These are phyloP conservation scores for Trinectes maculatus DNA, from an alignment of 2,113 vertebrate genomes.

Conservation along the genomic window DNA sequence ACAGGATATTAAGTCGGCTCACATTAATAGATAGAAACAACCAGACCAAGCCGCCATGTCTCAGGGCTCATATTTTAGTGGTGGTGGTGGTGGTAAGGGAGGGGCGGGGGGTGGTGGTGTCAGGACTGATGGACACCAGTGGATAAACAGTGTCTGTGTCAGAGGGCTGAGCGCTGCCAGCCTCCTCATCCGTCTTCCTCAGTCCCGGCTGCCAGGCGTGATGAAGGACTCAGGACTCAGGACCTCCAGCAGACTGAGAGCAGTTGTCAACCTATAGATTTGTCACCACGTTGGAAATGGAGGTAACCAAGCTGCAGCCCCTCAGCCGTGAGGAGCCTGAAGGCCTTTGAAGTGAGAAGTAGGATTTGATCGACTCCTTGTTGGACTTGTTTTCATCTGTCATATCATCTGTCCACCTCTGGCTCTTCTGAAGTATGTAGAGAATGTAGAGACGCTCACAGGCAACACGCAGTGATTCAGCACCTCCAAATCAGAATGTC, in stretches of 20 bases:
- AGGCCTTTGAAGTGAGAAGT: constrained; percentile 17
- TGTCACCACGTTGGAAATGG: constrained; percentile 48
- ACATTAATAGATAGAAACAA: too few species aligned
- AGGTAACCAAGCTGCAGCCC: constrained; percentile 38
- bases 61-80: constrained; percentile 9
- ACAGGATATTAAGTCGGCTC: too few species aligned
- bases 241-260: constrained; percentile 35
- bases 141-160: too few species aligned
- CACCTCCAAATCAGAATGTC: too few species aligned
- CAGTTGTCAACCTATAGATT: constrained; percentile 38
- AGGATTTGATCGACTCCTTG: constrained; percentile 13
- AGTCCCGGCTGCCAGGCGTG: constrained; percentile 31
- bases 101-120: too few species aligned
- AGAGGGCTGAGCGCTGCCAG: constrained; percentile 37
- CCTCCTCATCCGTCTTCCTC: constrained; percentile 21
- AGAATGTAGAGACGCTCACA: too few species aligned
- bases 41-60: too few species aligned
- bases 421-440: background rate
- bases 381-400: constrained; percentile 8
- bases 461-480: too few species aligned
- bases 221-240: constrained; percentile 57
- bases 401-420: constrained; percentile 2
- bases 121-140: background rate
- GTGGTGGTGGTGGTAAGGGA: too few species aligned
- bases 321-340: constrained; percentile 17